Evolutionary conservation across 2,797 vertebrate genomes (phyloP).

Genomic region (Phoebastria nigripes): DNA sequence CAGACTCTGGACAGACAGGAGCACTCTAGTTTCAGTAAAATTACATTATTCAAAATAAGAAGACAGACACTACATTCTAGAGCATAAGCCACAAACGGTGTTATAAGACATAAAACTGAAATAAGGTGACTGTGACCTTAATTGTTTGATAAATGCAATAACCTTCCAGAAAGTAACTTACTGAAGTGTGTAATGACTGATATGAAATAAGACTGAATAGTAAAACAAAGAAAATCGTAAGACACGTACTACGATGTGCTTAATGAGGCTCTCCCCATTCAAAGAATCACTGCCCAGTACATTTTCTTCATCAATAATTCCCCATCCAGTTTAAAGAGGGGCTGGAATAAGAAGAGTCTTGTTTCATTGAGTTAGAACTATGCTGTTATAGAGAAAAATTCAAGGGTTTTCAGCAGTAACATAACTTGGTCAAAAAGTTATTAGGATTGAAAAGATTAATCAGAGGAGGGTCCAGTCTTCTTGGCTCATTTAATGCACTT

Average conservation of each 20-base stretch:
- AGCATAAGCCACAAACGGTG: background rate
- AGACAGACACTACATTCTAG: background rate
- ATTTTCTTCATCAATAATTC: background rate
- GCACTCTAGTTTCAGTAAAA: background rate
- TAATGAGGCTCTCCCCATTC: accelerated
- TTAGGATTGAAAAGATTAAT: background rate
- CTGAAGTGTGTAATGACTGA: background rate
- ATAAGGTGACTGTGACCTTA: background rate
- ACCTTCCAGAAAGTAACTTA: background rate
- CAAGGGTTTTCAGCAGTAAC: background rate
- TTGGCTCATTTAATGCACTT: background rate
- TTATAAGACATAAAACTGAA: background rate
- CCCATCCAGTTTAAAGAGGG: background rate
- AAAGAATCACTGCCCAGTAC: background rate
- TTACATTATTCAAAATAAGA: background rate
- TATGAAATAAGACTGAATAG: background rate
- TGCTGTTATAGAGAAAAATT: background rate
- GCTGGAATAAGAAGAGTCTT: background rate
- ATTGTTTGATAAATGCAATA: background rate
- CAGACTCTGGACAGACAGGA: background rate
- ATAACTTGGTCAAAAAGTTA: background rate
- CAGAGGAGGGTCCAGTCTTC: background rate
- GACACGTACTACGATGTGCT: accelerated
- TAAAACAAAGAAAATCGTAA: background rate
- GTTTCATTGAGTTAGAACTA: background rate